These are phyloP conservation scores for Bufo gargarizans DNA, from an alignment of 2,113 vertebrate genomes.

Conservation along the genomic window DNA sequence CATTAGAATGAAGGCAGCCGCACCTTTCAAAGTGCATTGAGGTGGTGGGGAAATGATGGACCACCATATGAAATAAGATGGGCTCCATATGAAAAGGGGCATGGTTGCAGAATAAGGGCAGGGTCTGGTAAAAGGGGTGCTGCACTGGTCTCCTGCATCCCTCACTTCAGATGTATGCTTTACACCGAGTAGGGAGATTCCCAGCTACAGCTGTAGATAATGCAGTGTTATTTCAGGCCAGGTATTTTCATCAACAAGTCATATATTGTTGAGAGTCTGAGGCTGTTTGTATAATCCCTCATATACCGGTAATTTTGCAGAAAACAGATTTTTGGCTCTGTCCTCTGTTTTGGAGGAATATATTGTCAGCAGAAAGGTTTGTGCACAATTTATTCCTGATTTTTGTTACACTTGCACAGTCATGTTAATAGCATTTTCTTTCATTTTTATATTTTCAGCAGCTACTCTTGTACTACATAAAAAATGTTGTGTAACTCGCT, in stretches of 20 bases:
- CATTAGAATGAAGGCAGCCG: too few species aligned
- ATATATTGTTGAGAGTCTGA: neutral
- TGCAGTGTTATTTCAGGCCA: neutral
- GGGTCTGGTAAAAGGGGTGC: too few species aligned
- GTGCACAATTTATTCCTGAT: conserved; percentile 15
- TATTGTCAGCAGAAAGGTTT: conserved; percentile 20
- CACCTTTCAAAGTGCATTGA: too few species aligned
- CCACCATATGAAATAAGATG: too few species aligned
- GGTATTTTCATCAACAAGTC: neutral
- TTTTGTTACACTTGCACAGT: neutral
- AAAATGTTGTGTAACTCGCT: neutral
- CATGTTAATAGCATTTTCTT: neutral
- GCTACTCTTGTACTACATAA: neutral
- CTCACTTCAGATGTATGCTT: too few species aligned
- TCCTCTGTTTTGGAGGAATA: neutral
- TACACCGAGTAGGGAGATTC: too few species aligned
- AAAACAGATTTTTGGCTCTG: neutral
- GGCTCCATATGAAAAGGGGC: too few species aligned
- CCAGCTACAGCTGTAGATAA: neutral
- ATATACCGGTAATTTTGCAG: neutral
- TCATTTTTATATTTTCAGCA: neutral
- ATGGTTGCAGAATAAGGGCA: too few species aligned
- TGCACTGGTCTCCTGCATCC: too few species aligned
- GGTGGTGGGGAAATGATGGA: too few species aligned
- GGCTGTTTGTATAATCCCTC: neutral